These are phyloP conservation scores for Chanos chanos DNA, from an alignment of 2,797 vertebrate genomes.

Conservation along the genomic window DNA sequence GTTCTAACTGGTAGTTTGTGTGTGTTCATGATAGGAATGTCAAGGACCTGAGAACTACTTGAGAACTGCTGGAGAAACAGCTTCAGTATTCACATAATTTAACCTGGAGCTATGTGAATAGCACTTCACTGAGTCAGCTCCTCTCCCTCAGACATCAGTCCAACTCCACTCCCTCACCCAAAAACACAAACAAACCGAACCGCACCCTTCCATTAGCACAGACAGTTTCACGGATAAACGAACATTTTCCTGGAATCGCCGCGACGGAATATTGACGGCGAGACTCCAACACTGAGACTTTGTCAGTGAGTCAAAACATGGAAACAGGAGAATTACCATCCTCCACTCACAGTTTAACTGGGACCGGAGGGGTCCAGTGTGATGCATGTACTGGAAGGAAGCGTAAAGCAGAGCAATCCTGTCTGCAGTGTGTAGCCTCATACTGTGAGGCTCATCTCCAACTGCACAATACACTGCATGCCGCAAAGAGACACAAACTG, in stretches of 20 bases:
- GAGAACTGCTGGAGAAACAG: no score
- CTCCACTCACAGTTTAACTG: not conserved
- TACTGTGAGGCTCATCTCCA: constrained; percentile 25
- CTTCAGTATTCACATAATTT: no score
- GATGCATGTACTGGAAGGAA: constrained; percentile 21
- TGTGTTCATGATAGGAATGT: no score
- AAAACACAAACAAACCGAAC: no score
- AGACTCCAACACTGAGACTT: no score
- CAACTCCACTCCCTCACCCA: constrained; percentile 17
- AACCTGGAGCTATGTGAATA: constrained; percentile 5
- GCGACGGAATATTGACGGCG: no score
- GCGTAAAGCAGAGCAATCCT: constrained; percentile 32
- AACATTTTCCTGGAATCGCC: no score
- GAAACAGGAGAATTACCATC: not conserved
- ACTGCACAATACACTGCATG: constrained; percentile 19
- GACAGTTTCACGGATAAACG: no score
- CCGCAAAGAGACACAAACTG: constrained; percentile 28
- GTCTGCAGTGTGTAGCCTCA: constrained; percentile 26
- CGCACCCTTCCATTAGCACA: no score
- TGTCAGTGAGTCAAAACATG: no score
- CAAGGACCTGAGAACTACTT: no score
- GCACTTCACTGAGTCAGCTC: constrained; percentile 24
- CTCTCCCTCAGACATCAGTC: not conserved
- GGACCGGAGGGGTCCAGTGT: constrained; percentile 18
- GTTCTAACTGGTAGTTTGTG: no score